Evolutionary conservation across 2,888 invertebrate genomes (phyloP).

Genomic region (Cephus runcator): DNA sequence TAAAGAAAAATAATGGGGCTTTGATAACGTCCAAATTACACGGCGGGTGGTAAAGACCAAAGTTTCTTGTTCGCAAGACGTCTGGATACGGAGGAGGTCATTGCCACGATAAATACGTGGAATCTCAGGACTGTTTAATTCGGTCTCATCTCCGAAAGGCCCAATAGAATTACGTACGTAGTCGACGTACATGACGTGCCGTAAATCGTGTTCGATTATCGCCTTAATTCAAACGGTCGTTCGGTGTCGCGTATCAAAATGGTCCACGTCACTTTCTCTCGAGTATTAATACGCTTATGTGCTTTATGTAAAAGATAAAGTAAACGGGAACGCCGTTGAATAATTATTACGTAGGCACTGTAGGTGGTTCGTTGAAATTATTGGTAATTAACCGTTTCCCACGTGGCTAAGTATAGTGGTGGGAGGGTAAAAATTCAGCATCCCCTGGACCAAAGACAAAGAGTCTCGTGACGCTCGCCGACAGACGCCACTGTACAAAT

Average conservation of each 20-base stretch:
- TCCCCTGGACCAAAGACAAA: neutral
- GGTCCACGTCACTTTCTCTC: neutral
- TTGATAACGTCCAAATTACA: neutral
- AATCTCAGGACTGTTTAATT: neutral
- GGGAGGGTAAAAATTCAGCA: too few relatives aligned
- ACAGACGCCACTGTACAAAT: neutral
- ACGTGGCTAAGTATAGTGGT: too few relatives aligned
- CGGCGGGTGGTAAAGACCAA: neutral
- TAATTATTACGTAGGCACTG: neutral
- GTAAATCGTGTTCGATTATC: neutral
- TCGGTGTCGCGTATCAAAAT: neutral
- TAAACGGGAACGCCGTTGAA: neutral
- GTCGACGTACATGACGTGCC: neutral
- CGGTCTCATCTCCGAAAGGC: neutral
- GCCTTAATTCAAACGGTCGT: neutral
- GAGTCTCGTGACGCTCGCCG: neutral
- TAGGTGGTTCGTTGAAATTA: neutral
- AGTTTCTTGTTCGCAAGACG: neutral
- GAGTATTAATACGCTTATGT: neutral
- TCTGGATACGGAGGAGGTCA: neutral
- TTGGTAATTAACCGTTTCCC: neutral
- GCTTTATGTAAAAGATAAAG: neutral
- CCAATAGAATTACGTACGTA: neutral
- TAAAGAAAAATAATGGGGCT: neutral
- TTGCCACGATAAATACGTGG: neutral